Percentiles rank a stretch among this genome's conserved stretches.
Conservation (phyloP, 2,113 vertebrate genomes). For the Malurus alboscapulatus region DNA sequence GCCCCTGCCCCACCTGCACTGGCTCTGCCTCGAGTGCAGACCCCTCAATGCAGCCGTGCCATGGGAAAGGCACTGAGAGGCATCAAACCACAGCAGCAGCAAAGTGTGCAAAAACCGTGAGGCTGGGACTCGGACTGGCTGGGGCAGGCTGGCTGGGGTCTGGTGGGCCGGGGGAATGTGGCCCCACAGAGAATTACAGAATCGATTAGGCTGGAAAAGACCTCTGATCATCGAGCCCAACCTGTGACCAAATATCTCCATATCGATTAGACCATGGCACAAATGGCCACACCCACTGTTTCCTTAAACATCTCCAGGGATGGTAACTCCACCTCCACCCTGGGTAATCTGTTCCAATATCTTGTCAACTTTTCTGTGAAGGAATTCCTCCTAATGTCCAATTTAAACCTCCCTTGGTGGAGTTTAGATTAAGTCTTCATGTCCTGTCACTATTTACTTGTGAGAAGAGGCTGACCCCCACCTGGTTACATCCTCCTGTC, state of each 20-base stretch:
- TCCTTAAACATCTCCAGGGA: not conserved
- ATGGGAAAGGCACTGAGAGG: not conserved
- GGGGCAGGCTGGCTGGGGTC: not conserved
- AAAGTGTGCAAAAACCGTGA: rapidly evolving
- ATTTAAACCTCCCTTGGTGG: not conserved
- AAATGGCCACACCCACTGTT: not conserved
- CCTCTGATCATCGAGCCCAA: too few relatives aligned
- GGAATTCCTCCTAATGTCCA: not conserved
- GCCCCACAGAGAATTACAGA: not conserved
- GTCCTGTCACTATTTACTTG: not conserved
- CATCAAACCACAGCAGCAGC: not conserved
- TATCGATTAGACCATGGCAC: not conserved
- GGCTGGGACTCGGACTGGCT: rapidly evolving
- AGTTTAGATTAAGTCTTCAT: not conserved
- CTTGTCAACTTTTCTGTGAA: not conserved
- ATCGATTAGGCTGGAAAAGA: not conserved
- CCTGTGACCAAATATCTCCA: not conserved
- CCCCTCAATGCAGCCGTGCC: not conserved
- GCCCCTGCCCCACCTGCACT: not conserved
- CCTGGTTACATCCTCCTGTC: not conserved
- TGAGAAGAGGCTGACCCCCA: not conserved
- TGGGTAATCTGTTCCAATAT: not conserved
- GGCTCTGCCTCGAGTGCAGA: not conserved
- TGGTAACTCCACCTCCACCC: not conserved
- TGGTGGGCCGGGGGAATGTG: too few relatives aligned